These are phyloP conservation scores for Syncerus caffer DNA, from an alignment of 2,797 vertebrate species.

Conservation along the genomic window DNA sequence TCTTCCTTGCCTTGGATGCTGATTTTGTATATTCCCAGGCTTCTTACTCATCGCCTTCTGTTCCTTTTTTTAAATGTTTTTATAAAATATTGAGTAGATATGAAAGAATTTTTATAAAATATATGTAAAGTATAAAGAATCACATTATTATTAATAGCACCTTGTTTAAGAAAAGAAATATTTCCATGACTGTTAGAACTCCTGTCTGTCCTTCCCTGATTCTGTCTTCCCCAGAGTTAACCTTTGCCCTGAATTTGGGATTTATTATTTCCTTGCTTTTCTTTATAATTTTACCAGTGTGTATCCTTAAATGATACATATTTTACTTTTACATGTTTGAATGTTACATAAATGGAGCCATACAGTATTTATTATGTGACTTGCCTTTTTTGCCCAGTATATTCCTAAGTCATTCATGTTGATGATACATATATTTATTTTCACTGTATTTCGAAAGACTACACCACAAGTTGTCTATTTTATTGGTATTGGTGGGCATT, in stretches of 20 bases:
- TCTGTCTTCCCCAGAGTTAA: not conserved
- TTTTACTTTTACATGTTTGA: not conserved
- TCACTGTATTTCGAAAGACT: not conserved
- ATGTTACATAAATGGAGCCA: not conserved
- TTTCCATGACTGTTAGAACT: not conserved
- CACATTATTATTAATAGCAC: not conserved
- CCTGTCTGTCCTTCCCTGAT: not conserved
- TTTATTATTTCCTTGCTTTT: not conserved
- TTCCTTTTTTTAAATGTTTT: slow-evolving; percentile 27
- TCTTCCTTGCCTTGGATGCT: slow-evolving; percentile 13
- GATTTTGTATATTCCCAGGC: slow-evolving; percentile 28
- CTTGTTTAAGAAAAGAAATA: slow-evolving; percentile 24
- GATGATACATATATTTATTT: not conserved
- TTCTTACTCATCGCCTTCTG: slow-evolving; percentile 44
- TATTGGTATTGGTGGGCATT: not conserved
- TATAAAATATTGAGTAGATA: not conserved
- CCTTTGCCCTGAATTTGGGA: not conserved
- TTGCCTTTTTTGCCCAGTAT: not conserved
- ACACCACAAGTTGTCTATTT: not conserved
- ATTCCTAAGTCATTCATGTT: not conserved
- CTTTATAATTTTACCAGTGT: not conserved
- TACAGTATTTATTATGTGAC: not conserved
- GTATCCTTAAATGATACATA: not conserved
- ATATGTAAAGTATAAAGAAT: not conserved
- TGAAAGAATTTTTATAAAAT: slow-evolving; percentile 24